Percentiles rank a stretch among this genome's conserved stretches.
Evolutionary conservation across 2,888 invertebrate species (phyloP).

Genomic region (Epistrophe grossulariae): DNA sequence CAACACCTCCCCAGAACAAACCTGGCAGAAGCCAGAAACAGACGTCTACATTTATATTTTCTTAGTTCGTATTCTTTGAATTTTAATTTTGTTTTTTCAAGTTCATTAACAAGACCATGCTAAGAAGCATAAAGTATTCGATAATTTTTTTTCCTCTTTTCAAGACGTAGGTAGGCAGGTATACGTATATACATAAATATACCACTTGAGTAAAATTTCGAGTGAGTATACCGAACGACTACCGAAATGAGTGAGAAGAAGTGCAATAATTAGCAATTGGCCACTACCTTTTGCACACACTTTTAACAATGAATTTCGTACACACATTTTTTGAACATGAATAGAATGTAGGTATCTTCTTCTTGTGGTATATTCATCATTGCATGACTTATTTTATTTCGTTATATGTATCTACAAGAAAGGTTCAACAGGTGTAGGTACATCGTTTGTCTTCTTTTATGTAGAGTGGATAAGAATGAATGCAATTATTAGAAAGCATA

Average conservation of each 20-base stretch:
- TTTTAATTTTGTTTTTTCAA: conserved; percentile 56
- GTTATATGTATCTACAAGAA: not conserved
- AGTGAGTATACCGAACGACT: conserved; percentile 5
- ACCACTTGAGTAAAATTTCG: conserved; percentile 46
- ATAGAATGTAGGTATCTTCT: not conserved
- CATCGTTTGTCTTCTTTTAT: not conserved
- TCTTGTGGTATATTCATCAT: not conserved
- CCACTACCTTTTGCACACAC: conserved; percentile 7
- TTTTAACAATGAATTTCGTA: not conserved
- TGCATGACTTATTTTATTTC: not conserved
- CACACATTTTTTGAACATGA: not conserved
- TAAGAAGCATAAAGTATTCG: conserved; percentile 36
- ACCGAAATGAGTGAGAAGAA: not conserved
- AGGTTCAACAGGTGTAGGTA: not conserved
- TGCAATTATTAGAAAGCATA: not conserved
- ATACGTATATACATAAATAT: not conserved
- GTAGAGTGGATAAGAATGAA: not conserved
- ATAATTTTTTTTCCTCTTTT: conserved; percentile 29
- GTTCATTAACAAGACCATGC: conserved; percentile 69
- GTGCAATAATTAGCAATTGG: conserved; percentile 30
- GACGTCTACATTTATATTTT: conserved; percentile 52
- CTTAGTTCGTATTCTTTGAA: conserved; percentile 31
- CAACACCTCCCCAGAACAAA: conserved; percentile 28
- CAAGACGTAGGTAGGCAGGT: not conserved
- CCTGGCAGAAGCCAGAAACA: conserved; percentile 24